phyloP scores from a whole-genome alignment of 2,113 vertebrate genomes.

The Tenebrosternarchus preto region DNA sequence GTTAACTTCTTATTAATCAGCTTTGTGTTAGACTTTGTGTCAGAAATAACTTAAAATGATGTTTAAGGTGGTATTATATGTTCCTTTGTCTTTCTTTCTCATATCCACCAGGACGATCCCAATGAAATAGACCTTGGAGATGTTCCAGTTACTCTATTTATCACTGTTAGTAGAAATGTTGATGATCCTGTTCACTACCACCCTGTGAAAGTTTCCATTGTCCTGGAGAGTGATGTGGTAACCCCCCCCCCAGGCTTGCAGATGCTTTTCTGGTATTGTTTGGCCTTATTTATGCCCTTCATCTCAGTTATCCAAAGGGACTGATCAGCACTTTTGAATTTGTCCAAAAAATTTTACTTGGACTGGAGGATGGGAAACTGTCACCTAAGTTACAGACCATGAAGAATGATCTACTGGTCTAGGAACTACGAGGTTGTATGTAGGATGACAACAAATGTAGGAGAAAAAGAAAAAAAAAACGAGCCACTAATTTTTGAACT shows the following conservation, averaged over 20 bases:
- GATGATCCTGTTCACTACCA: conserved; percentile 8
- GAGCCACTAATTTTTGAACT: no score
- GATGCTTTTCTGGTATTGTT: conserved; percentile 6
- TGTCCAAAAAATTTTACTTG: conserved; percentile 44
- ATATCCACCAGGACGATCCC: background rate
- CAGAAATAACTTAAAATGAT: background rate
- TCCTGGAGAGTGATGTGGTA: conserved; percentile 19
- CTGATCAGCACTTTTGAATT: conserved; percentile 25
- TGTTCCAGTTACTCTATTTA: conserved; percentile 21
- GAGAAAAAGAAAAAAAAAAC: no score
- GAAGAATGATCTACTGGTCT: conserved; percentile 9
- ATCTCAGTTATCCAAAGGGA: conserved; percentile 23
- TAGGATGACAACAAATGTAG: no score
- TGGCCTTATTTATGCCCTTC: no score
- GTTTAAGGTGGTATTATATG: background rate
- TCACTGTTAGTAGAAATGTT: background rate
- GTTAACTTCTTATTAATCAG: background rate
- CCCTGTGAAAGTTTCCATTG: conserved; percentile 17
- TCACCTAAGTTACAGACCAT: conserved; percentile 34
- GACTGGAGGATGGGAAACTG: conserved; percentile 23
- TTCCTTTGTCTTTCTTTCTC: background rate
- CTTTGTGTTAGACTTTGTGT: background rate
- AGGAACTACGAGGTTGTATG: background rate
- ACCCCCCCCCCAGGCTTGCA: background rate
- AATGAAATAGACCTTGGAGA: background rate